Evolutionary conservation across 2,888 invertebrate genomes (phyloP).

Genomic region (Idaea straminata): DNA sequence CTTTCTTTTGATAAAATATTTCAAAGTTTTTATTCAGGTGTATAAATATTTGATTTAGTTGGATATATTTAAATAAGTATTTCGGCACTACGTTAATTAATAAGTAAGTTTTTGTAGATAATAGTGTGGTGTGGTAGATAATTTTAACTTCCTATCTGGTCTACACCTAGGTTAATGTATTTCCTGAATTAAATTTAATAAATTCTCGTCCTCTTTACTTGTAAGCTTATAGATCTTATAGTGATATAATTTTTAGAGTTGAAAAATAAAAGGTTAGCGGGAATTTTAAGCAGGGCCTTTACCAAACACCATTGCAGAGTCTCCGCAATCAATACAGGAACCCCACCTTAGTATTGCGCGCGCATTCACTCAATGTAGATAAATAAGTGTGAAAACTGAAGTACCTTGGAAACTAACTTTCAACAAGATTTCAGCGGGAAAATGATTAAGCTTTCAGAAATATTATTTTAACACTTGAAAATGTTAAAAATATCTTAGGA

Average conservation of each 20-base stretch:
- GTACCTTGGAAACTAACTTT: conserved; percentile 4
- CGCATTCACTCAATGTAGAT: conserved; percentile 40
- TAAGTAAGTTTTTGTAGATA: too few relatives aligned
- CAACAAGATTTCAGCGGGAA: not conserved
- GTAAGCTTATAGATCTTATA: too few relatives aligned
- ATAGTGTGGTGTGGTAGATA: too few relatives aligned
- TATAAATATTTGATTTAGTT: too few relatives aligned
- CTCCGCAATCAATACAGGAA: conserved; percentile 61
- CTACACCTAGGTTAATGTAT: too few relatives aligned
- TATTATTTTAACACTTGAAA: not conserved
- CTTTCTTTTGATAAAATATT: not conserved
- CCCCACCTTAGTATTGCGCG: conserved; percentile 62
- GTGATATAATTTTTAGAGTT: not conserved
- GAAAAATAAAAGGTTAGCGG: conserved; percentile 8
- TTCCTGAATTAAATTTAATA: too few relatives aligned
- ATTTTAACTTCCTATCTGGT: too few relatives aligned
- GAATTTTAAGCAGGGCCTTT: not conserved
- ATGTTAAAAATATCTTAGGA: not conserved
- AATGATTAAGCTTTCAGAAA: not conserved
- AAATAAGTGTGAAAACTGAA: not conserved
- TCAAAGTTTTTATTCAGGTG: too few relatives aligned
- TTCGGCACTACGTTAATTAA: too few relatives aligned
- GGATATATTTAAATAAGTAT: too few relatives aligned
- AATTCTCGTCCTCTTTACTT: too few relatives aligned
- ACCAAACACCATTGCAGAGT: not conserved